These are phyloP conservation scores for Henricia sp. DNA, from an alignment of 53 echinoderm and acorn worm genomes.

Conservation along the genomic window DNA sequence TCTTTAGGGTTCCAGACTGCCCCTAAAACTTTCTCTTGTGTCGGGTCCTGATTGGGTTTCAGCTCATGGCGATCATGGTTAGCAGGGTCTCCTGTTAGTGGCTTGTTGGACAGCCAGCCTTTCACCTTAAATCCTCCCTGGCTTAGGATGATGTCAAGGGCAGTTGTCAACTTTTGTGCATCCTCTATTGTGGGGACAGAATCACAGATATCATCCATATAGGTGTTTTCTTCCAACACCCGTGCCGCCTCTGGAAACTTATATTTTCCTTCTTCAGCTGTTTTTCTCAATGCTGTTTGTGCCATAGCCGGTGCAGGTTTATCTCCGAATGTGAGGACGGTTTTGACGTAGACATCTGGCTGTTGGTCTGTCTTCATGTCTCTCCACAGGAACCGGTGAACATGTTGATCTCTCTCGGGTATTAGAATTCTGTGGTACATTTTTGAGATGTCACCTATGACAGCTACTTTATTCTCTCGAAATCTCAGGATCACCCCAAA, in stretches of 20 bases:
- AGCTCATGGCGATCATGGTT: neutral
- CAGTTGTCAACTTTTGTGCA: neutral
- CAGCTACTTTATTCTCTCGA: slow-evolving; percentile 50
- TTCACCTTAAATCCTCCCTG: slow-evolving; percentile 70
- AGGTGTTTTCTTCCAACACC: slow-evolving; percentile 22
- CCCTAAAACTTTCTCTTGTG: slow-evolving; percentile 57
- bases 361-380: slow-evolving; percentile 48
- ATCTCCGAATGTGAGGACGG: slow-evolving; percentile 41
- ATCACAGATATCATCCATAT: slow-evolving; percentile 67
- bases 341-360: slow-evolving; percentile 66
- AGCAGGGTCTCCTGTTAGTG: neutral
- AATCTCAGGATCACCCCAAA: slow-evolving; percentile 21
- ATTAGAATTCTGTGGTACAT: slow-evolving; percentile 73
- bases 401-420: slow-evolving; percentile 71
- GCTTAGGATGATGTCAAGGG: neutral
- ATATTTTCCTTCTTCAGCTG: neutral
- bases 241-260: slow-evolving; percentile 29
- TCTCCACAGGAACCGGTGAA: slow-evolving; percentile 66
- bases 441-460: slow-evolving; percentile 70
- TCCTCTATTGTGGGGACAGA: slow-evolving; percentile 4
- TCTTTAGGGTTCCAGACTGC: slow-evolving; percentile 46
- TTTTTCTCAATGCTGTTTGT: slow-evolving; percentile 54
- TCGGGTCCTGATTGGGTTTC: neutral
- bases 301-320: no score
- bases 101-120: slow-evolving; percentile 61